These are phyloP conservation scores for Nymphalis c-album DNA, from an alignment of 2,888 invertebrate genomes.

Conservation along the genomic window DNA sequence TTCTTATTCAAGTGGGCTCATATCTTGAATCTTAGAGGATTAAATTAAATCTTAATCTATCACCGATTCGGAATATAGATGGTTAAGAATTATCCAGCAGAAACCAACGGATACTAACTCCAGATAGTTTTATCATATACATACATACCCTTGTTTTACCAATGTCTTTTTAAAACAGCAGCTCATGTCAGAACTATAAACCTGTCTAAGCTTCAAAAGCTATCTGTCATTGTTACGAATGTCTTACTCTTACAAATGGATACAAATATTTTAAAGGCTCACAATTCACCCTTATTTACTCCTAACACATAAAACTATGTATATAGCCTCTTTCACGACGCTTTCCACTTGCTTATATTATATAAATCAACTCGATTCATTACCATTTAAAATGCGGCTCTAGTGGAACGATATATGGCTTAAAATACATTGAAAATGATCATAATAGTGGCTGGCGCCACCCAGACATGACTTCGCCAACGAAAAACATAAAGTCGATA, in stretches of 20 bases:
- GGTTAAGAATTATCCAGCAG: too few relatives aligned
- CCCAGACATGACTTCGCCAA: constrained; percentile 57
- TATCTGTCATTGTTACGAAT: constrained; percentile 12
- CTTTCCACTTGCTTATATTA: constrained; percentile 22
- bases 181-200: background rate
- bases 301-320: constrained; percentile 14
- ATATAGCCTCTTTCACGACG: constrained; percentile 14
- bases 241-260: constrained; percentile 28
- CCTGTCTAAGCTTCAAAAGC: constrained; percentile 6
- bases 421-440: constrained; percentile 19
- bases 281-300: constrained; percentile 26
- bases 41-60: too few relatives aligned
- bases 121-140: too few relatives aligned
- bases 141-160: too few relatives aligned
- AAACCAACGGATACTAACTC: too few relatives aligned
- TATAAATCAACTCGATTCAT: constrained; percentile 8
- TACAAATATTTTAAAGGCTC: constrained; percentile 28
- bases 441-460: constrained; percentile 49
- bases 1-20: too few relatives aligned
- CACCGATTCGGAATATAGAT: too few relatives aligned
- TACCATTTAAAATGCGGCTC: constrained; percentile 7
- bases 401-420: background rate
- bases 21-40: too few relatives aligned
- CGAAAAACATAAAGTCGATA: constrained; percentile 51
- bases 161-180: too few relatives aligned